Evolutionary conservation across 2,888 invertebrate genomes (phyloP).

Genomic region (Brachylomia viminalis): DNA sequence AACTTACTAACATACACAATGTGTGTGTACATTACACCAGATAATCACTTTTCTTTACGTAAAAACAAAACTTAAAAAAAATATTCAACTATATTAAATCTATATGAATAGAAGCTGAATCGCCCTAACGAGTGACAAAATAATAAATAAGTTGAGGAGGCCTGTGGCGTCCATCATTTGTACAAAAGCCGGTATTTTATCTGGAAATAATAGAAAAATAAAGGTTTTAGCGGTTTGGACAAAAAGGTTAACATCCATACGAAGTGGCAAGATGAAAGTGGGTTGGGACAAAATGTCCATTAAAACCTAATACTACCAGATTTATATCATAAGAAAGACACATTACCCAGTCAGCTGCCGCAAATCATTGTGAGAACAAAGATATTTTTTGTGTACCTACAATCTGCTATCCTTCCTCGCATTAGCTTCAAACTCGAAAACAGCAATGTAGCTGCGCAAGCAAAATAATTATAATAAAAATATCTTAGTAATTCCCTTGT

Average conservation of each 20-base stretch:
- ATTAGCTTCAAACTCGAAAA: neutral
- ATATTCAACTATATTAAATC: conserved; percentile 84
- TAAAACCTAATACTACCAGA: neutral
- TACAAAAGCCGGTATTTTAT: conserved; percentile 84
- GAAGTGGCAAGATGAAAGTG: neutral
- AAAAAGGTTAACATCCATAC: neutral
- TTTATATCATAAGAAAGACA: neutral
- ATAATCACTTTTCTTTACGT: conserved; percentile 75
- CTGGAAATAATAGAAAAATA: conserved; percentile 76
- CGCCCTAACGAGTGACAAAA: conserved; percentile 86
- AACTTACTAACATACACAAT: conserved; percentile 74
- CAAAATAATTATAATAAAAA: neutral
- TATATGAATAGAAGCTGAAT: conserved; percentile 87
- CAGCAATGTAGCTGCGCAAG: neutral
- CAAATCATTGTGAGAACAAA: neutral
- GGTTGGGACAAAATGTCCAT: neutral
- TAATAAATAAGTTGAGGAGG: conserved; percentile 87
- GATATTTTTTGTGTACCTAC: neutral
- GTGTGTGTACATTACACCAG: conserved; percentile 66
- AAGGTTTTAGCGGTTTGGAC: conserved; percentile 8
- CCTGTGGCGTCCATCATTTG: conserved; percentile 82
- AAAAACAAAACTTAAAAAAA: conserved; percentile 84
- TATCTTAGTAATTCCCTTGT: neutral
- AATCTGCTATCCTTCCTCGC: no score
- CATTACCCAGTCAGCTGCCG: neutral